These are phyloP conservation scores for Oophaga pumilio DNA, from an alignment of 2,113 vertebrate species.

Conservation along the genomic window DNA sequence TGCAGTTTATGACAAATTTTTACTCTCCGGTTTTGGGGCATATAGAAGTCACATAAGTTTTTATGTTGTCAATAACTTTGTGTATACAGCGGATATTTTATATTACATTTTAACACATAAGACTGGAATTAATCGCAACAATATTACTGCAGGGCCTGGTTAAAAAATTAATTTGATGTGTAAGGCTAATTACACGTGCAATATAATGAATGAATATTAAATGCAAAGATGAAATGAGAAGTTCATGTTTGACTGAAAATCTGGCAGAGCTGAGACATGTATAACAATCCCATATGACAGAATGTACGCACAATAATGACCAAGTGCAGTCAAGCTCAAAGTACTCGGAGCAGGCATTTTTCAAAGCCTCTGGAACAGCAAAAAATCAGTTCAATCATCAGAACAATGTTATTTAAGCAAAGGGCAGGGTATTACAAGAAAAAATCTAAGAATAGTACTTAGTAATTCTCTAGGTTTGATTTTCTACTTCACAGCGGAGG, in stretches of 20 bases:
- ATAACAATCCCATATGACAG: constrained; percentile 38
- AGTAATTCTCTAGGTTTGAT: constrained; percentile 12
- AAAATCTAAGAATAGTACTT: constrained; percentile 24
- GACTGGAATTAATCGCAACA: not conserved
- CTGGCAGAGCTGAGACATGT: constrained; percentile 8
- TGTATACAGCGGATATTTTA: not conserved
- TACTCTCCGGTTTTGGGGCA: not conserved
- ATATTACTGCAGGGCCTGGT: not conserved
- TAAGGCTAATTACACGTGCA: constrained; percentile 14
- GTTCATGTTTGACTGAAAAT: constrained; percentile 40
- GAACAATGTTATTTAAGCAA: constrained; percentile 39
- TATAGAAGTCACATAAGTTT: not conserved
- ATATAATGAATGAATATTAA: constrained; percentile 31
- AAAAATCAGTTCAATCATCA: constrained; percentile 35
- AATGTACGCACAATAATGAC: constrained; percentile 42
- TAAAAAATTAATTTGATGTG: constrained; percentile 10
- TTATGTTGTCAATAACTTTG: not conserved
- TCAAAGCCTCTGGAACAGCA: constrained; percentile 21
- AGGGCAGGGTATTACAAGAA: constrained; percentile 17
- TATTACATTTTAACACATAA: not conserved
- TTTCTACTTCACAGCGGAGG: not conserved
- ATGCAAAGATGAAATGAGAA: constrained; percentile 31
- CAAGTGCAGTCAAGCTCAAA: constrained; percentile 28
- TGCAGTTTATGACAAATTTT: not conserved
- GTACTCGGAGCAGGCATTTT: not conserved